These are phyloP conservation scores for Pomacea canaliculata DNA, from an alignment of 2,888 invertebrate species.

Conservation along the genomic window DNA sequence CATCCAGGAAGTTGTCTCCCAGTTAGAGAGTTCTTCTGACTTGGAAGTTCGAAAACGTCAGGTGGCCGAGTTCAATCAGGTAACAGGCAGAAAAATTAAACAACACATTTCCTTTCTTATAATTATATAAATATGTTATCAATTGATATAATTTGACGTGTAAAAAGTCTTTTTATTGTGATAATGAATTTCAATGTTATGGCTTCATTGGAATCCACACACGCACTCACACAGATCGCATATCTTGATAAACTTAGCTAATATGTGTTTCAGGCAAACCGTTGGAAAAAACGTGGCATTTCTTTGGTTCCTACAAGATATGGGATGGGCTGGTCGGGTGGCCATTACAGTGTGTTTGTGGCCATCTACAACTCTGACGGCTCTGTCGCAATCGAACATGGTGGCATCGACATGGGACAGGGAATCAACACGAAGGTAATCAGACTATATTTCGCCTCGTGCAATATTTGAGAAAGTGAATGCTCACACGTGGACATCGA, in stretches of 20 bases:
- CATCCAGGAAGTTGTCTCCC: conserved; percentile 53
- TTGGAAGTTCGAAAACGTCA: conserved; percentile 51
- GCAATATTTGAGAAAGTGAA: too few species aligned
- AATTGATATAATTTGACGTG: too few species aligned
- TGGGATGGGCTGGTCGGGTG: conserved; percentile 69
- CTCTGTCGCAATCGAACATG: conserved; percentile 77
- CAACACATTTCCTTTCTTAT: too few species aligned
- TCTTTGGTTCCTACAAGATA: conserved; percentile 78
- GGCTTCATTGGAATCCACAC: too few species aligned
- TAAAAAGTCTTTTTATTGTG: too few species aligned
- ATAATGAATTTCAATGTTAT: too few species aligned
- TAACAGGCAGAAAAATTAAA: conserved; percentile 13
- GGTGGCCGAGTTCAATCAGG: conserved; percentile 53
- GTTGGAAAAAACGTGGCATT: conserved; percentile 82
- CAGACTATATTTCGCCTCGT: too few species aligned
- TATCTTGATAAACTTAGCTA: too few species aligned
- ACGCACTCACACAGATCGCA: too few species aligned
- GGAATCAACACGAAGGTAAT: conserved; percentile 81
- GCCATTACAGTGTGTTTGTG: conserved; percentile 33
- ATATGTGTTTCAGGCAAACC: conserved; percentile 73
- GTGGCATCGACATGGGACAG: conserved; percentile 76
- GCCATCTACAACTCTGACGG: conserved; percentile 71
- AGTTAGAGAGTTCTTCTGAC: conserved; percentile 52
- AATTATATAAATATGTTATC: too few species aligned
- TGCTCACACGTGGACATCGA: too few species aligned